Percentiles rank a stretch among this genome's conserved stretches.
Conservation (phyloP, 2,113 vertebrate genomes). For the Gnathonemus echidnorhynchus region DNA sequence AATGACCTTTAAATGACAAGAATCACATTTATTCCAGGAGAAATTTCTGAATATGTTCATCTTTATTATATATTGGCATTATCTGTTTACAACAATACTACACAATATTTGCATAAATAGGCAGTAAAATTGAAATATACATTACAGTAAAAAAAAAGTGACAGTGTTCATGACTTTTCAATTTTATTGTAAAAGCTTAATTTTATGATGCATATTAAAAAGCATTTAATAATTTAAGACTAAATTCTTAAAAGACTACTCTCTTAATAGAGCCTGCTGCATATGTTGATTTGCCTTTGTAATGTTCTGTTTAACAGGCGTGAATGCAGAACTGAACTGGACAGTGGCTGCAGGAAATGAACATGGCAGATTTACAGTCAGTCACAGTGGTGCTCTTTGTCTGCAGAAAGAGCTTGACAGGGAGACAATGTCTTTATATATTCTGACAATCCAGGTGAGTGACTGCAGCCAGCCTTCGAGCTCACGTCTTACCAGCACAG, state of each 20-base stretch:
- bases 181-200: background rate
- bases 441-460: conserved; percentile 50
- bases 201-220: background rate
- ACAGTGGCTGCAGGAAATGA: conserved; percentile 44
- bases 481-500: conserved; percentile 47
- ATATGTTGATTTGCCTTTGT: background rate
- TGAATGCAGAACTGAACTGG: conserved; percentile 45
- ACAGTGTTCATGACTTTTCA: background rate
- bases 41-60: background rate
- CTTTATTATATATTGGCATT: background rate
- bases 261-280: background rate
- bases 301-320: conserved; percentile 37
- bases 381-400: conserved; percentile 43
- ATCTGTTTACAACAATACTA: background rate
- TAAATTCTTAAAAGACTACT: background rate
- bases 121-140: background rate
- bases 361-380: conserved; percentile 44
- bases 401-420: conserved; percentile 50
- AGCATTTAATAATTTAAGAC: background rate
- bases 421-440: conserved; percentile 50
- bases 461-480: conserved; percentile 43
- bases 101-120: background rate
- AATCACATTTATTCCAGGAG: background rate
- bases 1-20: background rate
- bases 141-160: background rate